These are phyloP conservation scores for Drosophila virilis DNA, from an alignment of 1,140 invertebrate genomes.

Conservation along the genomic window DNA sequence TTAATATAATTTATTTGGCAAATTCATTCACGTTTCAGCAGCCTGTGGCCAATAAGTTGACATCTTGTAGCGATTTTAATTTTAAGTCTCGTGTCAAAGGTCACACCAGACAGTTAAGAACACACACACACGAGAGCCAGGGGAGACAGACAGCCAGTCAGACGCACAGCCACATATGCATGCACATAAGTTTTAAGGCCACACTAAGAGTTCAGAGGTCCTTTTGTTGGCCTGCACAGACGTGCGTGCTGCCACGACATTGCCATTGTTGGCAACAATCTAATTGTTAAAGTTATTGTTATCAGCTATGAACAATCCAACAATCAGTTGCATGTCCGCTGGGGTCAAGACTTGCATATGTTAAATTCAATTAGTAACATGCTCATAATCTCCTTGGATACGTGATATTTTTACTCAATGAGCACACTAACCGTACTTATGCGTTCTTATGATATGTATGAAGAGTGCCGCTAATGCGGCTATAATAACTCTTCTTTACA, in stretches of 20 bases:
- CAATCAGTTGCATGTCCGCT: conserved; percentile 39
- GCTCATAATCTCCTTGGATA: conserved; percentile 50
- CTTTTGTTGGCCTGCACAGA: conserved; percentile 23
- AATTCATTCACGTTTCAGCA: conserved; percentile 56
- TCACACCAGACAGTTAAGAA: conserved; percentile 33
- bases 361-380: conserved; percentile 66
- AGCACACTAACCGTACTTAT: neutral
- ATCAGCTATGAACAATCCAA: conserved; percentile 36
- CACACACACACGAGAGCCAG: neutral
- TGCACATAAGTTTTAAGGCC: conserved; percentile 65
- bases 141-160: conserved; percentile 27
- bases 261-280: conserved; percentile 52
- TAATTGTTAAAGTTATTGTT: conserved; percentile 62
- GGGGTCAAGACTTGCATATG: conserved; percentile 48
- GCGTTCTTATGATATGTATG: neutral
- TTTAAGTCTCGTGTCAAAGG: conserved; percentile 55
- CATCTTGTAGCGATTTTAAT: conserved; percentile 37
- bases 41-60: conserved; percentile 66
- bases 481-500: neutral
- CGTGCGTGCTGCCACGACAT: conserved; percentile 55
- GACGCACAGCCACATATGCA: conserved; percentile 41
- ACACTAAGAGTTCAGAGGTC: conserved; percentile 49
- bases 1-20: conserved; percentile 66
- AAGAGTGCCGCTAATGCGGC: conserved; percentile 13
- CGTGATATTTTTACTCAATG: conserved; percentile 43